Evolutionary conservation across 1,140 invertebrate species (phyloP).

Genomic region (Philopotamus ludificatus): DNA sequence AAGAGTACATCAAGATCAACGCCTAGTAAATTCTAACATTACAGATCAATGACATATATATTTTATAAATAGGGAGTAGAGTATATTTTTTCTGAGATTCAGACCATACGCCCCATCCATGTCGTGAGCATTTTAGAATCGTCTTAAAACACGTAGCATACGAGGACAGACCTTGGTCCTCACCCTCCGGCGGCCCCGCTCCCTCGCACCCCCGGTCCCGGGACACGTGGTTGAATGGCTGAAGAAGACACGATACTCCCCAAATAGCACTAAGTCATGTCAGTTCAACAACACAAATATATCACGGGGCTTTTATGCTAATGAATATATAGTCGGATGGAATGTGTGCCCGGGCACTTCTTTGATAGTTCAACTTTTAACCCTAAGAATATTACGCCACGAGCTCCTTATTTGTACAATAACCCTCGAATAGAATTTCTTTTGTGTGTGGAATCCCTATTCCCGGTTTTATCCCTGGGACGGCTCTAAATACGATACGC

Average conservation of each 20-base stretch:
- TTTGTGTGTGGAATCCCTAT: background rate
- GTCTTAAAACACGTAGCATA: background rate
- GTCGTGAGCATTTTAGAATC: background rate
- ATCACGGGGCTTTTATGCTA: slow-evolving; percentile 38
- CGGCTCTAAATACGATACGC: background rate
- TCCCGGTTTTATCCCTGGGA: too few species aligned
- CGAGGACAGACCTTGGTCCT: too few species aligned
- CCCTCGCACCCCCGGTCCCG: background rate
- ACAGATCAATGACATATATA: too few species aligned
- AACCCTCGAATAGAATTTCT: background rate
- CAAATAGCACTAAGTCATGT: slow-evolving; percentile 36
- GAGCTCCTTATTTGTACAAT: too few species aligned
- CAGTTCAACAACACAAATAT: slow-evolving; percentile 34
- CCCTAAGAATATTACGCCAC: too few species aligned
- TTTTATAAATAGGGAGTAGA: too few species aligned
- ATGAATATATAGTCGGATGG: slow-evolving; percentile 31
- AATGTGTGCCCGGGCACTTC: slow-evolving; percentile 6
- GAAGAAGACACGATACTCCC: slow-evolving; percentile 30
- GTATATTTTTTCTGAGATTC: too few species aligned
- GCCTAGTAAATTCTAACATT: too few species aligned
- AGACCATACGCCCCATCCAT: too few species aligned
- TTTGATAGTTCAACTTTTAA: background rate
- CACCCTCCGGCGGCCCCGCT: background rate
- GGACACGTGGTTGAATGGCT: slow-evolving; percentile 28
- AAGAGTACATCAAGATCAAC: too few species aligned